These are phyloP conservation scores for Gobiocypris rarus DNA, from an alignment of 2,113 vertebrate species.

Conservation along the genomic window DNA sequence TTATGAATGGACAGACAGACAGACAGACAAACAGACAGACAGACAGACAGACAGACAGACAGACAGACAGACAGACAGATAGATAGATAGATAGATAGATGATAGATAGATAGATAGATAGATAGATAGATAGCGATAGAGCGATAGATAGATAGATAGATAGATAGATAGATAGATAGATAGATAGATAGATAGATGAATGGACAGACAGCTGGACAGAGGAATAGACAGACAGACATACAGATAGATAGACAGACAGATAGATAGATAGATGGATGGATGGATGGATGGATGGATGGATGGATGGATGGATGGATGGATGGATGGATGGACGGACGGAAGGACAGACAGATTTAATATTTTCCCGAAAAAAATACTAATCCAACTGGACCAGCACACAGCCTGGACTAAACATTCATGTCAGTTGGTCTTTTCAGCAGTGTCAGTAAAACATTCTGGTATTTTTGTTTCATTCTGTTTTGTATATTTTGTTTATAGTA, in stretches of 20 bases:
- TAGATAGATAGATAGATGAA: too few species aligned
- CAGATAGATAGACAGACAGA: too few species aligned
- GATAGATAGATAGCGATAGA: too few species aligned
- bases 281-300: too few species aligned
- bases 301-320: too few species aligned
- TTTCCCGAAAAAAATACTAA: too few species aligned
- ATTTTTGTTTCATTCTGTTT: neutral
- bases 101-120: neutral
- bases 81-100: neutral
- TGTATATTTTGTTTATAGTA: neutral
- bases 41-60: neutral
- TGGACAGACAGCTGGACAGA: too few species aligned
- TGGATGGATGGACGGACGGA: too few species aligned
- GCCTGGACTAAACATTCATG: neutral
- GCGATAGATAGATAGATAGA: neutral
- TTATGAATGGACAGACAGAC: neutral
- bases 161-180: too few species aligned
- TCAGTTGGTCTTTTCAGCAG: neutral
- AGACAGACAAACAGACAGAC: neutral
- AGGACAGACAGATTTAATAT: too few species aligned
- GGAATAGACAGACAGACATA: too few species aligned
- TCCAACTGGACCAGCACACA: neutral
- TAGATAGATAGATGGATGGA: too few species aligned
- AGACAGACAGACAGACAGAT: neutral
- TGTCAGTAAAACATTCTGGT: neutral